A percentile compares a stretch with the other conserved stretches of the same genome.
These are phyloP conservation scores for Leucozona laternaria DNA, from an alignment of 2,888 invertebrate species.

Conservation along the genomic window DNA sequence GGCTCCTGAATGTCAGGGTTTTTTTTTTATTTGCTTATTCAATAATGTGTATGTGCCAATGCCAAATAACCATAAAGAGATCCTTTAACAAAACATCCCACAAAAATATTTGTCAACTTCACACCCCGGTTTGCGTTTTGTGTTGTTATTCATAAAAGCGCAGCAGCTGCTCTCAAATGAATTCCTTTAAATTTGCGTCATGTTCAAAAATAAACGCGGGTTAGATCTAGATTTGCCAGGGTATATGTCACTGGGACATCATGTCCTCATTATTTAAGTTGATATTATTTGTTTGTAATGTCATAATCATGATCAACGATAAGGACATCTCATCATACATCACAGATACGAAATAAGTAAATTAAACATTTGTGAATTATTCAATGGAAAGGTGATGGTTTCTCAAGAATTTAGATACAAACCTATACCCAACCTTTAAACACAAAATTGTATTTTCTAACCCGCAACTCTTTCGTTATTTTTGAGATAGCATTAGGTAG, in stretches of 20 bases:
- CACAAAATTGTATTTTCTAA: background rate
- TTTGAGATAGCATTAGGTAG: background rate
- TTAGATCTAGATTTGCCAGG: constrained; percentile 40
- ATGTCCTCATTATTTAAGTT: constrained; percentile 16
- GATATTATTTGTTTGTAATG: constrained; percentile 32
- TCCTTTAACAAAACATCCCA: constrained; percentile 64
- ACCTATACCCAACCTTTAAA: background rate
- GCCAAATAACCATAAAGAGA: constrained; percentile 12
- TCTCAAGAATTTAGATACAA: background rate
- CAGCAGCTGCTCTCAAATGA: constrained; percentile 33
- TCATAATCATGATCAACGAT: constrained; percentile 32
- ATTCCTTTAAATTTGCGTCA: constrained; percentile 14
- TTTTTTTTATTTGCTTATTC: background rate
- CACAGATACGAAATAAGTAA: background rate
- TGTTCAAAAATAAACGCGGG: constrained; percentile 22
- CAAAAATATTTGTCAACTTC: constrained; percentile 72
- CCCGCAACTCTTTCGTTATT: background rate
- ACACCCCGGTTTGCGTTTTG: constrained; percentile 33
- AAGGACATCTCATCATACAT: background rate
- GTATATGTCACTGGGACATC: constrained; percentile 30
- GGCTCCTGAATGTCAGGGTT: background rate
- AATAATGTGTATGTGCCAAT: constrained; percentile 1
- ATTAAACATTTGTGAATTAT: background rate
- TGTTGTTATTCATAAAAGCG: constrained; percentile 12
- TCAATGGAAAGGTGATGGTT: background rate